These are phyloP conservation scores for Drosophila paramelanica DNA, from an alignment of 2,888 invertebrate genomes.

Conservation along the genomic window DNA sequence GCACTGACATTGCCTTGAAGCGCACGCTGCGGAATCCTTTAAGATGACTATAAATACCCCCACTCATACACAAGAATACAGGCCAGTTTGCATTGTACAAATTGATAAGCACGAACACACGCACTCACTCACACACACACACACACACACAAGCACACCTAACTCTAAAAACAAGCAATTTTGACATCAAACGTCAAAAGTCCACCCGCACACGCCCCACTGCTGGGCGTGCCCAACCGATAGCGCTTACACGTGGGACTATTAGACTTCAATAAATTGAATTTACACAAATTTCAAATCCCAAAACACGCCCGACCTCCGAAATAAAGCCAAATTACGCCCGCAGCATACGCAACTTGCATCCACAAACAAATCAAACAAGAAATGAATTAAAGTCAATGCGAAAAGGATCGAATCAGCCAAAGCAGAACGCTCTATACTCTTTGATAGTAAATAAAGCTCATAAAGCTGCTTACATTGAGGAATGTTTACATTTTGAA, in stretches of 20 bases:
- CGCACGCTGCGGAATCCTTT: slow-evolving; percentile 68
- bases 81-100: slow-evolving; percentile 45
- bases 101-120: slow-evolving; percentile 56
- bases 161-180: slow-evolving; percentile 68
- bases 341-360: slow-evolving; percentile 72
- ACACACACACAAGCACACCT: slow-evolving; percentile 13
- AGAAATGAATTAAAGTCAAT: slow-evolving; percentile 57
- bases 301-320: slow-evolving; percentile 48
- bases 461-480: neutral
- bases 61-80: slow-evolving; percentile 9
- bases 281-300: slow-evolving; percentile 78
- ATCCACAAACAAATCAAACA: slow-evolving; percentile 74
- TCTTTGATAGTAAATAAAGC: slow-evolving; percentile 20
- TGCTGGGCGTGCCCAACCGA: slow-evolving; percentile 55
- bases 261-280: slow-evolving; percentile 80
- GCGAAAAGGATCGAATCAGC: slow-evolving; percentile 3
- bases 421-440: slow-evolving; percentile 31
- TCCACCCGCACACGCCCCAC: slow-evolving; percentile 37
- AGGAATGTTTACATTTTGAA: too few species aligned
- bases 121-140: slow-evolving; percentile 26
- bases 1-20: slow-evolving; percentile 60
- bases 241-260: slow-evolving; percentile 64
- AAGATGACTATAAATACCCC: slow-evolving; percentile 73
- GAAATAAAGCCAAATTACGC: slow-evolving; percentile 44
- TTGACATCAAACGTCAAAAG: slow-evolving; percentile 76